phyloP scores from a whole-genome alignment of 2,888 invertebrate species.

The Andrena trimmerana region DNA sequence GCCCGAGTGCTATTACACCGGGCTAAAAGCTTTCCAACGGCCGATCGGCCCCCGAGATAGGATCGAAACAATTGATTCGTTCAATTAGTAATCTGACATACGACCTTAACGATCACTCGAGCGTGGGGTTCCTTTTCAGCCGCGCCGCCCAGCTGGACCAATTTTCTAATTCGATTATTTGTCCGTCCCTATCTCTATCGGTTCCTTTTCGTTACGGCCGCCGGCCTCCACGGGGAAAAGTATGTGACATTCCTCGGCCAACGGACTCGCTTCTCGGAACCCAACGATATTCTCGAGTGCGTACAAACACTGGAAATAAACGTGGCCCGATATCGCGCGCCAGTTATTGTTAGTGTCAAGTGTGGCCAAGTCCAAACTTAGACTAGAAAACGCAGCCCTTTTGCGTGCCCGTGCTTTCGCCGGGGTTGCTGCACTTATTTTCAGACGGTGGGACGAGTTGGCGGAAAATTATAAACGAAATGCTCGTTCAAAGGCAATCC shows the following conservation, averaged over 20 bases:
- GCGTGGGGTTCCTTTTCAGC: conserved; percentile 3
- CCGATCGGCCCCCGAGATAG: conserved; percentile 56
- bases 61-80: conserved; percentile 76
- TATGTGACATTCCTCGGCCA: conserved; percentile 7
- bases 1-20: conserved; percentile 40
- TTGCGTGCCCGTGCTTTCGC: background rate
- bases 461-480: background rate
- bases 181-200: conserved; percentile 21
- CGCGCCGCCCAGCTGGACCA: conserved; percentile 12
- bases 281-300: conserved; percentile 22
- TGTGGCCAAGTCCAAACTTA: conserved; percentile 26
- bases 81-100: conserved; percentile 76
- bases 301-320: conserved; percentile 24
- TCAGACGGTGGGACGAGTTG: background rate
- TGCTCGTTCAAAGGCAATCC: background rate
- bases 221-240: background rate
- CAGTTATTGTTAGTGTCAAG: conserved; percentile 43
- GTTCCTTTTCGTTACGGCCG: conserved; percentile 6
- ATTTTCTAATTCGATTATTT: conserved; percentile 37
- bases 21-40: conserved; percentile 66
- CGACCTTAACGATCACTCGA: conserved; percentile 40
- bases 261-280: conserved; percentile 17
- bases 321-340: conserved; percentile 17
- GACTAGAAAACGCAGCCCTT: conserved; percentile 8
- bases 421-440: background rate